These are phyloP conservation scores for Falco peregrinus DNA, from an alignment of 2,797 vertebrate genomes.

Conservation along the genomic window DNA sequence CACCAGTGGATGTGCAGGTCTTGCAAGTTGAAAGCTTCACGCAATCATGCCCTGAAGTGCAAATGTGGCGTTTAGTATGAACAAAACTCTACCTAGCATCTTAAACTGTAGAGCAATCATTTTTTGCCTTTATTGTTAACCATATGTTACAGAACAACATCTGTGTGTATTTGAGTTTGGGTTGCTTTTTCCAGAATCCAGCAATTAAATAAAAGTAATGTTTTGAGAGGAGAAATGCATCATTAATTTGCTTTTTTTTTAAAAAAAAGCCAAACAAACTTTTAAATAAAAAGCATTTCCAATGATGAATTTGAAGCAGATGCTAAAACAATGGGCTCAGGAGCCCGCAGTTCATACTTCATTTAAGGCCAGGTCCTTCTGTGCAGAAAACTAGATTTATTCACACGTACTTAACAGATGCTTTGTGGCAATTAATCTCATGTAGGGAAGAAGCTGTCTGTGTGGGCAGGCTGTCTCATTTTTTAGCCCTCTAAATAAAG, in stretches of 20 bases:
- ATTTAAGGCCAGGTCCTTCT: neutral
- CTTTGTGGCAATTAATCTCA: neutral
- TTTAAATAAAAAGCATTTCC: neutral
- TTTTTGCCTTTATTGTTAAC: neutral
- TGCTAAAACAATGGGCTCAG: neutral
- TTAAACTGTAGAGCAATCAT: neutral
- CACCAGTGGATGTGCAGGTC: neutral
- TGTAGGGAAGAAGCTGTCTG: neutral
- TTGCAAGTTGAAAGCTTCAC: neutral
- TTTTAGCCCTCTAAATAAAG: neutral
- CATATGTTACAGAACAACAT: neutral
- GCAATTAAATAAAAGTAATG: neutral
- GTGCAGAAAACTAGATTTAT: neutral
- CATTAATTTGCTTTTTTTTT: neutral
- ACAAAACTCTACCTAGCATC: neutral
- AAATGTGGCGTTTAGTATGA: neutral
- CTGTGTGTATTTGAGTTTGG: neutral
- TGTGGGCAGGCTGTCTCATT: neutral
- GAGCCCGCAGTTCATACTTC: neutral
- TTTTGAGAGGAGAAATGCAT: neutral
- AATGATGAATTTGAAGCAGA: neutral
- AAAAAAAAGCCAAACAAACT: accelerated
- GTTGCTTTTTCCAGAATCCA: neutral
- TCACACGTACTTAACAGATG: neutral
- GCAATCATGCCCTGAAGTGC: neutral